A percentile compares a stretch with the other conserved stretches of the same genome.
Evolutionary conservation across 2,888 invertebrate species (phyloP).

Genomic region (Tenthredo livida): DNA sequence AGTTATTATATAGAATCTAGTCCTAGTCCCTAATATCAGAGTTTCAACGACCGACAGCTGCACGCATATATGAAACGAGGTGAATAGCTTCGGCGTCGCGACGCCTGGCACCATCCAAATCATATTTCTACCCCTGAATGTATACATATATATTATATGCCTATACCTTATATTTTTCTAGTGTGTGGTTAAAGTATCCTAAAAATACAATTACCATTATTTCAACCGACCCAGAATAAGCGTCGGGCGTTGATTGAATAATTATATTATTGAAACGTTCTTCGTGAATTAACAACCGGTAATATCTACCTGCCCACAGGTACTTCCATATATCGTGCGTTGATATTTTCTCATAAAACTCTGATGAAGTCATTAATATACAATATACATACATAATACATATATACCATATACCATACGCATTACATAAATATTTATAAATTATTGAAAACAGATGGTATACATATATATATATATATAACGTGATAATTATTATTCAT

Average conservation of each 20-base stretch:
- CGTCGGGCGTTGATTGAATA: not conserved
- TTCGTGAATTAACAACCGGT: not conserved
- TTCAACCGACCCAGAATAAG: not conserved
- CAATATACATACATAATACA: too few relatives aligned
- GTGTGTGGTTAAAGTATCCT: not conserved
- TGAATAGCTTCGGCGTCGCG: constrained; percentile 17
- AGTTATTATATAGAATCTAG: not conserved
- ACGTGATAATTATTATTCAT: constrained; percentile 12
- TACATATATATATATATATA: not conserved
- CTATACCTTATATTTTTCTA: too few relatives aligned
- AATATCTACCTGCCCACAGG: not conserved
- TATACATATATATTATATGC: not conserved
- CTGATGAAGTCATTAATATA: not conserved
- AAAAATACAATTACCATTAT: constrained; percentile 20
- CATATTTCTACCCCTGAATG: constrained; percentile 10
- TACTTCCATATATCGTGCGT: not conserved
- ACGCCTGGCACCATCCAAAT: constrained; percentile 30
- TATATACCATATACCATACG: not conserved
- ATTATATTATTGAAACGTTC: not conserved
- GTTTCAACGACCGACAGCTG: not conserved
- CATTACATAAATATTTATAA: constrained; percentile 1
- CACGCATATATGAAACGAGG: constrained; percentile 1
- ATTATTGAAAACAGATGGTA: not conserved
- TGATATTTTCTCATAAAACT: constrained; percentile 15
- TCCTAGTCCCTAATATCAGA: not conserved